A percentile compares a stretch with the other conserved stretches of the same genome.
Evolutionary conservation across 1,140 invertebrate genomes (phyloP).

Genomic region (Oryctes rhinoceros): DNA sequence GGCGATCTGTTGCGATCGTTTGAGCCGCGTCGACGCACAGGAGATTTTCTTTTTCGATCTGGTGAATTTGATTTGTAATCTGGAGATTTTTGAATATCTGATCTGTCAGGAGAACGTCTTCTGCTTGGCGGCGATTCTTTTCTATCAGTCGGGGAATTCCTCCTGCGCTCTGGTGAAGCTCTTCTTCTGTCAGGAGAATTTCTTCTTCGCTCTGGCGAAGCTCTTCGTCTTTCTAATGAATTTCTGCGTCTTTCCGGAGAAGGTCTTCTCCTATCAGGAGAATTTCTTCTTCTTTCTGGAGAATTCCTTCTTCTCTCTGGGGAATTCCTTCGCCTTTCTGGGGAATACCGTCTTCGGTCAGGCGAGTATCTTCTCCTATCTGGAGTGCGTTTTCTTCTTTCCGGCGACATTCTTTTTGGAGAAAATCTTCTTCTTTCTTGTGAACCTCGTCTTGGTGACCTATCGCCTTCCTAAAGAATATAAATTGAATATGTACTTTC

Average conservation of each 20-base stretch:
- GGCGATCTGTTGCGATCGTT: not conserved
- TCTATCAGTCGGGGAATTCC: not conserved
- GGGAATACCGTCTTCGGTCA: slow-evolving; percentile 16
- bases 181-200: slow-evolving; percentile 37
- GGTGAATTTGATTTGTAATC: slow-evolving; percentile 36
- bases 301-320: slow-evolving; percentile 36
- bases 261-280: slow-evolving; percentile 34
- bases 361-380: slow-evolving; percentile 26
- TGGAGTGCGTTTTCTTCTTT: slow-evolving; percentile 24
- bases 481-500: too few relatives aligned
- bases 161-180: slow-evolving; percentile 35
- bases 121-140: not conserved
- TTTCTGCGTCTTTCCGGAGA: slow-evolving; percentile 38
- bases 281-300: slow-evolving; percentile 36
- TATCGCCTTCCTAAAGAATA: slow-evolving; percentile 12
- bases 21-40: not conserved
- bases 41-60: slow-evolving; percentile 14
- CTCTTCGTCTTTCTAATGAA: slow-evolving; percentile 25
- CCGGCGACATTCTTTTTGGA: slow-evolving; percentile 36
- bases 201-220: slow-evolving; percentile 34
- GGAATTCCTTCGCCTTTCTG: slow-evolving; percentile 27
- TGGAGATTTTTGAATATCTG: slow-evolving; percentile 35
- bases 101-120: slow-evolving; percentile 29
- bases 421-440: slow-evolving; percentile 34
- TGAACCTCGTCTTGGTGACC: slow-evolving; percentile 31